These are phyloP conservation scores for Nineta flava DNA, from an alignment of 2,888 invertebrate species.

Conservation along the genomic window DNA sequence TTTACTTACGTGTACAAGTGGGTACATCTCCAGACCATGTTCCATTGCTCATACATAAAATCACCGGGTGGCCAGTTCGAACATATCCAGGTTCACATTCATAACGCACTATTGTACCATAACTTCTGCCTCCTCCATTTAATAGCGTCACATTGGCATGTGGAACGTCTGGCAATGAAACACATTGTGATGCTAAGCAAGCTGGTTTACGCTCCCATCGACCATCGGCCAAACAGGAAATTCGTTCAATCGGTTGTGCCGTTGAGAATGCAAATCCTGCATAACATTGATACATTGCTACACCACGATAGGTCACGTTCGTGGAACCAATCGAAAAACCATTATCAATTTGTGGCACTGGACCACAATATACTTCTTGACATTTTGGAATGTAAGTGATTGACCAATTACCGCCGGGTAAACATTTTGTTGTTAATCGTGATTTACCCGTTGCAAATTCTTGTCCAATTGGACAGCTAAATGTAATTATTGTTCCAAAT, in stretches of 20 bases:
- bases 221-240: constrained; percentile 78
- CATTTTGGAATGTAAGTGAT: constrained; percentile 82
- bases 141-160: constrained; percentile 75
- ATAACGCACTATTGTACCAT: constrained; percentile 82
- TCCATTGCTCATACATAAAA: constrained; percentile 89
- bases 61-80: constrained; percentile 73
- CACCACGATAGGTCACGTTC: constrained; percentile 85
- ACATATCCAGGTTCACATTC: constrained; percentile 87
- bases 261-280: constrained; percentile 90
- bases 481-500: constrained; percentile 76
- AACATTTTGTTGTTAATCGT: constrained; percentile 70
- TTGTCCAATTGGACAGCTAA: constrained; percentile 85
- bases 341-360: constrained; percentile 94
- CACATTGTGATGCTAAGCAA: constrained; percentile 84
- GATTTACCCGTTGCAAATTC: constrained; percentile 83
- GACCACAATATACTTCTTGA: constrained; percentile 94
- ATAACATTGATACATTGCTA: constrained; percentile 92
- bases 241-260: constrained; percentile 71
- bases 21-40: constrained; percentile 90
- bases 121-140: constrained; percentile 82
- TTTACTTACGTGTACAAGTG: constrained; percentile 53
- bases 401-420: constrained; percentile 85
- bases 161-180: constrained; percentile 69
- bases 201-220: constrained; percentile 86
- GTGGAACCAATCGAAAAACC: constrained; percentile 92